Evolutionary conservation across 2,113 vertebrate genomes (phyloP), one percentile per base, ranked within the genome.

Genomic region (Eulemur macaco): DNA sequence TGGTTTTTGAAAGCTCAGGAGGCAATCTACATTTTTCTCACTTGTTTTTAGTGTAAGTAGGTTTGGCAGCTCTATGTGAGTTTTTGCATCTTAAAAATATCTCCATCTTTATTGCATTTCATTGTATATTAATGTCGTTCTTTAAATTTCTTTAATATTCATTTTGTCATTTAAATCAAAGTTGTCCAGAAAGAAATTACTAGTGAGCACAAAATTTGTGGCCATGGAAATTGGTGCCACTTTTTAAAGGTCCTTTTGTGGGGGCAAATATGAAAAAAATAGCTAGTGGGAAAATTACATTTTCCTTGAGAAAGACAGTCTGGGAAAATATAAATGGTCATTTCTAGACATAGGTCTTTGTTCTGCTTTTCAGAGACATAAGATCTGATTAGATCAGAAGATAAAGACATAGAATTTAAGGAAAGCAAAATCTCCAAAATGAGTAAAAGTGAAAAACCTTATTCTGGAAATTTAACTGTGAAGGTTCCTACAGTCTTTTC

Each of bases 1-100:
- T 97, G 96, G 97, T 97, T 98, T 98, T 86, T 92, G 92, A 98
- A 97, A 97, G 92, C 97, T 98, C 7, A 0, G 80, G 78, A 97
- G 86, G 89, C 80, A 96, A 96, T 98, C 91, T 93, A 56, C 94
- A 69, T 95, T 68, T 66, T 97, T 97, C 77, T 95, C 89, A 91
- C 83, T 96, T 95, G 93, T 97, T 96, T 97, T 95, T 89, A 96
- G 87, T 69, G 68, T 84, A 96, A 91, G 74, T 77, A 91, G 64
- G 37, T 86, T 91, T 97, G 95, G 88, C 96, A 98, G 89, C 69
- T 76, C 71, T 80, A 23, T 63, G 85, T 92, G 82, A 69, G 42
- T 56, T 81, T 89, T 93, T 90, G 39, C 15, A 60, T 89, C 66
- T 91, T 92, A 63, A 86, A 95, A 90, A 71, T 27, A 91, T 84